These are phyloP conservation scores for Cygnus olor DNA, from an alignment of 2,797 vertebrate species.

Conservation along the genomic window DNA sequence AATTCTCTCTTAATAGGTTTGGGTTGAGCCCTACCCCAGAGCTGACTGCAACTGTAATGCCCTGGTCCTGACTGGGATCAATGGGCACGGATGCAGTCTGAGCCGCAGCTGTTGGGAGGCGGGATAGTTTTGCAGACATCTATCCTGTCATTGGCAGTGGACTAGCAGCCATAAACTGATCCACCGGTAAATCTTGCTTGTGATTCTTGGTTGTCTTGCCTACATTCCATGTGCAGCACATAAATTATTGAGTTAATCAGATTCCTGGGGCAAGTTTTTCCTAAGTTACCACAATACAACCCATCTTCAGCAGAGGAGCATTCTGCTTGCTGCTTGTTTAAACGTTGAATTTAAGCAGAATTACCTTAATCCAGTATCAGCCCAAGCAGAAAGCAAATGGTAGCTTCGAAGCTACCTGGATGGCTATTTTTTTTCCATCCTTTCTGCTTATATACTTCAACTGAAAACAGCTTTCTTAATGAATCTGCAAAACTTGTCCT, in stretches of 20 bases:
- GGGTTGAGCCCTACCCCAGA: background rate
- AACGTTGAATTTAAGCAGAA: background rate
- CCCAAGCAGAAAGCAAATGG: background rate
- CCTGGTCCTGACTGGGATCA: background rate
- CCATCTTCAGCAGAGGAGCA: background rate
- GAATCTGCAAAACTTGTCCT: background rate
- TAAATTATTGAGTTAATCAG: background rate
- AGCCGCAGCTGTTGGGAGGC: background rate
- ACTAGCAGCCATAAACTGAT: background rate
- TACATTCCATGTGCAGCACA: constrained; percentile 44
- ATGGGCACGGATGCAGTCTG: background rate
- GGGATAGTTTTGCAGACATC: background rate
- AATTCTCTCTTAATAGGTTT: background rate
- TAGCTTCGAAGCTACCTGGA: background rate
- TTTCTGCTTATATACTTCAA: background rate
- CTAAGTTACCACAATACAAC: background rate
- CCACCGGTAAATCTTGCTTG: background rate
- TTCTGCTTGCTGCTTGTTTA: background rate
- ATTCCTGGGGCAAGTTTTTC: constrained; percentile 28
- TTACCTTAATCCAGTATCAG: background rate
- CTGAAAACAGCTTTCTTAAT: constrained; percentile 20
- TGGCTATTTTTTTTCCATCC: background rate
- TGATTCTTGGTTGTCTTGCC: constrained; percentile 14
- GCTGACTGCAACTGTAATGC: background rate
- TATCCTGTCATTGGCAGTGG: background rate